Evolutionary conservation across 2,888 invertebrate genomes (phyloP).

Genomic region (Cephus nigrinus): DNA sequence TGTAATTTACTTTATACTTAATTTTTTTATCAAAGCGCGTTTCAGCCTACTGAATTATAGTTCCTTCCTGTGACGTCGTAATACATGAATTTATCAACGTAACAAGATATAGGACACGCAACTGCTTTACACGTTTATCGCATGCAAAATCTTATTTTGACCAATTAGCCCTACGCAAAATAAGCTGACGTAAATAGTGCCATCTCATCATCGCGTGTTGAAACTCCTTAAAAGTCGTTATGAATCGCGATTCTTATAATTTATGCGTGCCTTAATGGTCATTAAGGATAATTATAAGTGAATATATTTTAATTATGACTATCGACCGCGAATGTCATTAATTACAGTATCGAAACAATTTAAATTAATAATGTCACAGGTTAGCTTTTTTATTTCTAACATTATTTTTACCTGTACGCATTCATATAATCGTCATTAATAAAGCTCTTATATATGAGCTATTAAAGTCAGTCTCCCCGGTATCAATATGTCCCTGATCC

Average conservation of each 20-base stretch:
- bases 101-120: slow-evolving; percentile 1
- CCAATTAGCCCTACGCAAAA: not conserved
- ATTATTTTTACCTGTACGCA: not conserved
- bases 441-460: not conserved
- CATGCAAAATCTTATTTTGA: not conserved
- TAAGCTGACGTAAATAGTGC: not conserved
- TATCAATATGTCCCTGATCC: not conserved
- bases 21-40: not conserved
- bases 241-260: not conserved
- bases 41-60: not conserved
- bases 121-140: not conserved
- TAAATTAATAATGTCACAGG: not conserved
- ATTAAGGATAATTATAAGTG: not conserved
- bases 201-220: slow-evolving; percentile 3
- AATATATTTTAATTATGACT: not conserved
- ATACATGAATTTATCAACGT: not conserved
- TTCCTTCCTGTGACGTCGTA: not conserved
- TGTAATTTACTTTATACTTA: not conserved
- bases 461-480: not conserved
- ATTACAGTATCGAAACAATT: not conserved
- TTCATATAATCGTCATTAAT: not conserved
- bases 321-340: not conserved
- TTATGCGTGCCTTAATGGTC: not conserved
- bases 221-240: not conserved
- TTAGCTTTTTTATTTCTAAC: not conserved